Base-by-base conservation (phyloP, 92 coral and sea anemone species). In the Actinostola sp. region DNA sequence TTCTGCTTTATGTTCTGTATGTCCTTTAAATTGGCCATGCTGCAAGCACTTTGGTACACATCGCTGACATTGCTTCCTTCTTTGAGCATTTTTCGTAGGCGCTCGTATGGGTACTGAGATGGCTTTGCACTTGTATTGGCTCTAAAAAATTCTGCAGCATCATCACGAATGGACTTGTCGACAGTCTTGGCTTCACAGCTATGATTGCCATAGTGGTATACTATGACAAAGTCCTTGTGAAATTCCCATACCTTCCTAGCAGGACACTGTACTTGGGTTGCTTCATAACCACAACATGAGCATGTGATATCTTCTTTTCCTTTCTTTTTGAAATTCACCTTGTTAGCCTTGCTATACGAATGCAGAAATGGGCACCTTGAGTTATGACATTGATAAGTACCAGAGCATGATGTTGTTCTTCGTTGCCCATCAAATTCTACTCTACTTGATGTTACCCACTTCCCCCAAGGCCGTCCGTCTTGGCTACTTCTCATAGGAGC, bases 161-260 rank as follows among this genome's bases (percentile, higher is more conserved):
- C 70, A 60, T 61, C 67, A 36, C 46, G 49, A 25, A 71, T 67
- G 46, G 72, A 72, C 35, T 59, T 44, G 32, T 48, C 56, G 55
- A 49, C 34, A 24, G 34, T 36, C 39, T 73, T 82, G 32, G 77
- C 63, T 9, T 30, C 53, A 57, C 79, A 76, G 0, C 10, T 76
- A 59, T 83, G 88, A 17, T 70, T 44, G 44, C 88, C 83, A 76
- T 75, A 67, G 48, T 82, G 88, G 51, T 66, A 76, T 20, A 76
- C 66, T 13, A 49, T 2, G 8, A 82, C 83, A 41, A 20, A 44
- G 7, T 25, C 65, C 26, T 44, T 53, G 33, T 66, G 32, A 33
- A 81, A 81, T 68, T 81, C 81, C 86, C 86, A 81, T 35, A 73
- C 80, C 52, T 82, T 75, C 54, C 65, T 75, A 26, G 87, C 87